Percentiles rank a stretch among this genome's conserved stretches.
Conservation (phyloP, 1,140 invertebrate genomes). For the Brachystomella parvula region DNA sequence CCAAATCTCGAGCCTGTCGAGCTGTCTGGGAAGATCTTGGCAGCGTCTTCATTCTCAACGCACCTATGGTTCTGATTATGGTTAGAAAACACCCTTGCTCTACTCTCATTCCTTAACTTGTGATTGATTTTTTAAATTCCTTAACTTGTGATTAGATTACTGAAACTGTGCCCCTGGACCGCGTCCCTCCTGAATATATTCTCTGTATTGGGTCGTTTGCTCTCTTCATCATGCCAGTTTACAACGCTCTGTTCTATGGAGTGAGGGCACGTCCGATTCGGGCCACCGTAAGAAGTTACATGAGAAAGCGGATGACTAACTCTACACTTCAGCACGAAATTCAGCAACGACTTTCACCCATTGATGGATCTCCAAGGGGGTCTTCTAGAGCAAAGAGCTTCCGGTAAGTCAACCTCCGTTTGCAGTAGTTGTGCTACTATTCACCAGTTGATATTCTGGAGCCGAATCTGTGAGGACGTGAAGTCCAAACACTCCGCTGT, state of each 20-base stretch:
- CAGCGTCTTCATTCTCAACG: conserved; percentile 32
- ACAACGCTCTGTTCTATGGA: conserved; percentile 34
- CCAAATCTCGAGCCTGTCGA: conserved; percentile 32
- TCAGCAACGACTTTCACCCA: conserved; percentile 37
- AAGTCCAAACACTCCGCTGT: neutral
- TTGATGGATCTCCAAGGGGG: conserved; percentile 36
- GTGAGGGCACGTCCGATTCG: conserved; percentile 36
- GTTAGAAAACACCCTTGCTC: conserved; percentile 17
- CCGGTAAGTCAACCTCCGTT: conserved; percentile 25
- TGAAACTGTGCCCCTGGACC: conserved; percentile 19
- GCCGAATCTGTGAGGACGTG: neutral
- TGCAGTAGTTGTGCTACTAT: neutral
- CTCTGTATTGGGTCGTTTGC: conserved; percentile 28
- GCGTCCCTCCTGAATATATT: conserved; percentile 25
- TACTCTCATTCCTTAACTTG: neutral
- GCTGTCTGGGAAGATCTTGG: conserved; percentile 35
- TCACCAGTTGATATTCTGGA: neutral
- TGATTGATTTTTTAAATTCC: too few relatives aligned
- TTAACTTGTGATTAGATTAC: conserved; percentile 11
- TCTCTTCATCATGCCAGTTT: conserved; percentile 31
- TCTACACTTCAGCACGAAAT: conserved; percentile 37
- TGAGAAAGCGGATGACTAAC: conserved; percentile 37
- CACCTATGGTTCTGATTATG: conserved; percentile 36
- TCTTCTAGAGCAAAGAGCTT: conserved; percentile 37
- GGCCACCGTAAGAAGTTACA: conserved; percentile 36